Evolutionary conservation across 2,113 vertebrate genomes (phyloP).

Genomic region (Caloenas nicobarica): DNA sequence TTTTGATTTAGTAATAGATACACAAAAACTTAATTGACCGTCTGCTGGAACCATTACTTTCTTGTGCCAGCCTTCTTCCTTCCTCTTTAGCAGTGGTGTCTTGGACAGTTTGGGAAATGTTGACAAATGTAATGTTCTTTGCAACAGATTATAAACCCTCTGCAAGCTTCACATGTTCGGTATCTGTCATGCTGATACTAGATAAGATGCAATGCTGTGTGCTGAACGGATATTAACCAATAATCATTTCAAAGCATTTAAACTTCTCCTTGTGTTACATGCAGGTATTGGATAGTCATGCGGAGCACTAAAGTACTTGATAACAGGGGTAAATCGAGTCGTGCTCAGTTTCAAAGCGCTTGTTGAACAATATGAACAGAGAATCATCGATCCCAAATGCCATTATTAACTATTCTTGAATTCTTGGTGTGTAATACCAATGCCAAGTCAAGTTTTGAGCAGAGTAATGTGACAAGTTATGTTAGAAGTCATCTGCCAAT

Average conservation of each 20-base stretch:
- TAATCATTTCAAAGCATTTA: not conserved
- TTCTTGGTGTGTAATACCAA: not conserved
- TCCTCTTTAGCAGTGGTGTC: not conserved
- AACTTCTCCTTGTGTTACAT: not conserved
- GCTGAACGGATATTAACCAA: not conserved
- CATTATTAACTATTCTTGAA: not conserved
- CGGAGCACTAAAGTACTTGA: not conserved
- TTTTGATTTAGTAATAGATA: not conserved
- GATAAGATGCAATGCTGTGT: not conserved
- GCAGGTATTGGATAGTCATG: not conserved
- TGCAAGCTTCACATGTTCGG: not conserved
- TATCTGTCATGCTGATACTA: not conserved
- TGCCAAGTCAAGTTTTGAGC: not conserved
- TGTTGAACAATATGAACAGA: not conserved
- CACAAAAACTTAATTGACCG: not conserved
- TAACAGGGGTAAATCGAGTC: not conserved
- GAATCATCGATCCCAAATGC: not conserved
- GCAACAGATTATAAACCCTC: not conserved
- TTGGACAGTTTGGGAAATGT: not conserved
- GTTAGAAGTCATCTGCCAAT: not conserved
- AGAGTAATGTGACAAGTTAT: not conserved
- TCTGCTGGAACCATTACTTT: not conserved
- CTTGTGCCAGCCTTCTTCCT: not conserved
- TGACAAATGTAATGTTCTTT: not conserved
- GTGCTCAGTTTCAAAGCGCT: not conserved